Evolutionary conservation across 2,797 vertebrate genomes (phyloP), one percentile per base, ranked within the genome.

Genomic region (Leucoraja ocellata): DNA sequence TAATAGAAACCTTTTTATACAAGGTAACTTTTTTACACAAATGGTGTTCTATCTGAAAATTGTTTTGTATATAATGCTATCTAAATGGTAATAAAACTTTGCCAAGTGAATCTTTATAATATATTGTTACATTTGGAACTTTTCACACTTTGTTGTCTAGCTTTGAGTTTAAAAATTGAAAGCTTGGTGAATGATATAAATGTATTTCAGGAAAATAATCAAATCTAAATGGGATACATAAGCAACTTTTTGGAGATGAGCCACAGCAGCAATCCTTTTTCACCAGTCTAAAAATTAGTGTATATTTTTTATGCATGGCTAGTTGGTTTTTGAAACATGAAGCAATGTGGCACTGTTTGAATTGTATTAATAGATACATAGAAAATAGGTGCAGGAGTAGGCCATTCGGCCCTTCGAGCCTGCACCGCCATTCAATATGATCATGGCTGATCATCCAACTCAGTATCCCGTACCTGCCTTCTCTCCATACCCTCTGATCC

Each of bases 31-130:
- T 46, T 46, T 46, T 46, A 4, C 46, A 46, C 46, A 46, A 46
- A 46, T 2, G 46, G 46, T 46, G 46, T 46, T 14, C 14, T 74
- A 54, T n/a, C 73, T 93, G 68, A 92, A 92, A 73, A 32, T 92
- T 9, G 2, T 23, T 39, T 80, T 93, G 61, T 79, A 84, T 88
- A 88, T 91, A 93, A 32, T 90, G 94, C 93, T 81, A 63, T 95
- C 79, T 95, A 94, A 94, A 95, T 94, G 88, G 63, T 95, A 94
- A 95, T 95, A 91, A 95, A 95, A 94, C 95, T 61, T 65, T 93
- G 93, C 94, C 23, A 54, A 77, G 94, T 32, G 71, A 94, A 77
- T 77, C 39, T 90, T n/a, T 92, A 94, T 86, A 58, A 91, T 90
- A 32, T 77, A 93, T 93, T 93, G 28, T 94, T 93, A 9, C 1